phyloP scores from a whole-genome alignment of 1,140 invertebrate genomes.

The Drosophila burlai region DNA sequence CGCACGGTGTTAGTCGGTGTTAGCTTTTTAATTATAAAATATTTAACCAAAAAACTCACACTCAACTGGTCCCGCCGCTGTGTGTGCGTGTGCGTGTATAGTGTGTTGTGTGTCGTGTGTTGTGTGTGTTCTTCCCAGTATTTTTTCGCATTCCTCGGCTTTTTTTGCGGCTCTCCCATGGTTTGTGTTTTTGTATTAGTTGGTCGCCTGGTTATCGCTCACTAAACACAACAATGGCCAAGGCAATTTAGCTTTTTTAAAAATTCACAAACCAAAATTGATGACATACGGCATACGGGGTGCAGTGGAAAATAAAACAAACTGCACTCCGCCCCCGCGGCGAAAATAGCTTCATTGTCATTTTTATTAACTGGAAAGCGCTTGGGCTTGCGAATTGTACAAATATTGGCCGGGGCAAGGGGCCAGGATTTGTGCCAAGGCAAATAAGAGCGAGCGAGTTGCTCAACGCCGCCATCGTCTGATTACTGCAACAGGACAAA shows the following conservation, averaged over 20 bases:
- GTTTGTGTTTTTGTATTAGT: constrained; percentile 56
- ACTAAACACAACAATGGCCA: constrained; percentile 81
- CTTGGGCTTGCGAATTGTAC: constrained; percentile 72
- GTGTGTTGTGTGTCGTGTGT: not conserved
- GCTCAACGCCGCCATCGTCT: constrained; percentile 38
- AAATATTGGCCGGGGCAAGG: constrained; percentile 69
- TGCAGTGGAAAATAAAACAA: constrained; percentile 14
- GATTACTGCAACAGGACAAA: constrained; percentile 76
- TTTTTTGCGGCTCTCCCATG: constrained; percentile 15
- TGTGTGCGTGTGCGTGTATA: constrained; percentile 12
- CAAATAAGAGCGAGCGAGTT: constrained; percentile 59
- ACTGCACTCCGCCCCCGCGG: constrained; percentile 20
- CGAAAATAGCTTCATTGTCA: constrained; percentile 72
- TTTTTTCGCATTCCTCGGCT: constrained; percentile 33
- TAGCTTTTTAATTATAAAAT: constrained; percentile 85
- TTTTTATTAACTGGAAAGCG: constrained; percentile 77
- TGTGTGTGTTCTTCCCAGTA: constrained; percentile 18
- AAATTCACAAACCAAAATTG: constrained; percentile 78
- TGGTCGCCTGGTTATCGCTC: constrained; percentile 60
- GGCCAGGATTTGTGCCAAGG: constrained; percentile 70
- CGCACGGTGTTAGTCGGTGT: constrained; percentile 84
- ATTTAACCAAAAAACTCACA: constrained; percentile 85
- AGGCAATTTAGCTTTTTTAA: constrained; percentile 78
- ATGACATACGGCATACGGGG: constrained; percentile 52
- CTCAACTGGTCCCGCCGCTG: constrained; percentile 51